A percentile compares a stretch with the other conserved stretches of the same genome.
Conservation (phyloP, 2,113 vertebrate species). For the Isurus oxyrinchus region DNA sequence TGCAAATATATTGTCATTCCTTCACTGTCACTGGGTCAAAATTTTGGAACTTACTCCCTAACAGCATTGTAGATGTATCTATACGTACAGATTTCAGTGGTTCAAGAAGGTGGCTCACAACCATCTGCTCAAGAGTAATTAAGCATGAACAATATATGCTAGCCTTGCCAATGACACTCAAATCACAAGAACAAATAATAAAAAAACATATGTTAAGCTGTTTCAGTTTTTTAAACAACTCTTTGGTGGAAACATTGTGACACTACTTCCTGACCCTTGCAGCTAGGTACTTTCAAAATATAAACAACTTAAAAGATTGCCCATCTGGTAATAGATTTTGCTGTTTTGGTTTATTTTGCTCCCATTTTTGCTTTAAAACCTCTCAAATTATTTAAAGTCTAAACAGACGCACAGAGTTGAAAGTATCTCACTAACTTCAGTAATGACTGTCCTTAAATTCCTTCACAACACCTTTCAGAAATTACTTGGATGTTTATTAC, state of each 20-base stretch:
- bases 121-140: no score
- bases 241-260: background rate
- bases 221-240: background rate
- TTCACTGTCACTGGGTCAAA: no score
- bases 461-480: background rate
- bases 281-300: background rate
- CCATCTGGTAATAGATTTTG: background rate
- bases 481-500: background rate
- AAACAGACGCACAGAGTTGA: background rate
- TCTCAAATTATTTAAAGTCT: background rate
- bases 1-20: no score
- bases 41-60: no score
- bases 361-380: background rate
- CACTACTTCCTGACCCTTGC: background rate
- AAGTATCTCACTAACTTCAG: background rate
- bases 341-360: background rate
- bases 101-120: no score
- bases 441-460: background rate
- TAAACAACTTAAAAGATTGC: background rate
- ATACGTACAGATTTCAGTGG: no score
- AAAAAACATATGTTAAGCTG: background rate
- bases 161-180: no score
- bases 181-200: no score
- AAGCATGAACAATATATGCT: no score
- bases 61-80: no score